Evolutionary conservation across 2,888 invertebrate genomes (phyloP).

Genomic region (Sinodicranocentrus sp.): DNA sequence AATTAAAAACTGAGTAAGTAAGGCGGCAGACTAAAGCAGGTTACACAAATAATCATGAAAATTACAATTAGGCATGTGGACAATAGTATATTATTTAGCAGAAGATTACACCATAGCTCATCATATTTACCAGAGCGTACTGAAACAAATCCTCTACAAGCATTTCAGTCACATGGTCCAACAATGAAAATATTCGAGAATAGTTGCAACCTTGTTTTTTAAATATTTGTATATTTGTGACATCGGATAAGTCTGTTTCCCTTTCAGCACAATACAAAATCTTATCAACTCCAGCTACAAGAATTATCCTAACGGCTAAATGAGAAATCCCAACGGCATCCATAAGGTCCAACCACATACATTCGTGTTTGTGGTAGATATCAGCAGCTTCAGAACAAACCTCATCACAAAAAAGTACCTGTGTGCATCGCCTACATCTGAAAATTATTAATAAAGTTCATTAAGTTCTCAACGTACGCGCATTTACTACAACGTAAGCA

Average conservation of each 20-base stretch:
- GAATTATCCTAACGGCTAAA: constrained; percentile 85
- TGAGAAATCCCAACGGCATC: constrained; percentile 88
- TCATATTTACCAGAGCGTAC: constrained; percentile 85
- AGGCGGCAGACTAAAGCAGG: constrained; percentile 83
- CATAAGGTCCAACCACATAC: constrained; percentile 83
- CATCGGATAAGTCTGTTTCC: constrained; percentile 26
- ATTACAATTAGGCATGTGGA: background rate
- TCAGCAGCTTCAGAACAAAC: constrained; percentile 82
- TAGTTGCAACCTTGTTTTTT: constrained; percentile 79
- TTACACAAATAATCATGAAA: background rate
- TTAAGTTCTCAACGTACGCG: too few species aligned
- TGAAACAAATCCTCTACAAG: constrained; percentile 83
- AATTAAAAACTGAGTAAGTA: constrained; percentile 84
- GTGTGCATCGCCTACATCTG: constrained; percentile 85
- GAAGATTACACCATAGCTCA: constrained; percentile 72
- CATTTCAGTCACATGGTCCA: constrained; percentile 87
- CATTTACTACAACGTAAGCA: too few species aligned
- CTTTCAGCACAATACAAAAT: constrained; percentile 55
- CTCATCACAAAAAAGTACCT: constrained; percentile 85
- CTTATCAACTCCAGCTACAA: constrained; percentile 79
- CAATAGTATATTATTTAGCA: background rate
- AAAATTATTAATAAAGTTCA: too few species aligned
- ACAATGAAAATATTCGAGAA: constrained; percentile 84
- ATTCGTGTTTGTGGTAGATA: constrained; percentile 86
- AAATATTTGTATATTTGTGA: constrained; percentile 56